A percentile compares a stretch with the other conserved stretches of the same genome.
phyloP scores from a whole-genome alignment of 2,888 invertebrate genomes.

The Icerya purchasi region DNA sequence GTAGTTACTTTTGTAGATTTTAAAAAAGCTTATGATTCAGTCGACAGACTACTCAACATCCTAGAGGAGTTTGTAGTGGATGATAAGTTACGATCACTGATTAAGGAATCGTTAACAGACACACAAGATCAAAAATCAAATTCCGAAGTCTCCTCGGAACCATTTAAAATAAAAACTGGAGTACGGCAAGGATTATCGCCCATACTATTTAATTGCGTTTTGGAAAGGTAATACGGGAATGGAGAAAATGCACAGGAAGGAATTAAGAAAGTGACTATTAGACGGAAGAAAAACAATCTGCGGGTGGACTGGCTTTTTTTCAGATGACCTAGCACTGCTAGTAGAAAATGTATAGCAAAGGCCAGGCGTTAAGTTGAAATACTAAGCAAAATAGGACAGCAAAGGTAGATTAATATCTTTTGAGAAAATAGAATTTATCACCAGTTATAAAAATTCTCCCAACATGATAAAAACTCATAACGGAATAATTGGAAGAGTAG shows the following conservation, averaged over 20 bases:
- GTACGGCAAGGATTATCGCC: background rate
- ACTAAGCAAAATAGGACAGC: background rate
- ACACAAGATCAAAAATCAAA: background rate
- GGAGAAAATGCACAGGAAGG: background rate
- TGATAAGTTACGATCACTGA: background rate
- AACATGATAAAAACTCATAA: background rate
- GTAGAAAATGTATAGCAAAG: background rate
- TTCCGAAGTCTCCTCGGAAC: background rate
- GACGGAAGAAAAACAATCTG: background rate
- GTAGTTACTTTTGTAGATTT: too few species aligned
- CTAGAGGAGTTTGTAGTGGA: background rate
- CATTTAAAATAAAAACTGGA: background rate
- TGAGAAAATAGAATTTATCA: background rate
- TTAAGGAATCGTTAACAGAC: background rate
- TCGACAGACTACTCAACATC: background rate
- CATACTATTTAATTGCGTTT: background rate
- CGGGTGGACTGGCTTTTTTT: background rate
- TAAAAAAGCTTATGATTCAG: background rate
- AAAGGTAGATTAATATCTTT: background rate
- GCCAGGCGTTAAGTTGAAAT: background rate
- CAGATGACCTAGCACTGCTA: background rate
- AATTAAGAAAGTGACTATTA: background rate
- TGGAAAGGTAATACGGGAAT: background rate
- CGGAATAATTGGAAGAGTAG: background rate
- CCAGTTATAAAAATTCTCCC: background rate